Evolutionary conservation across 2,888 invertebrate species (phyloP), one percentile per base, ranked within the genome.

Genomic region (Lasioglossum marginatum): DNA sequence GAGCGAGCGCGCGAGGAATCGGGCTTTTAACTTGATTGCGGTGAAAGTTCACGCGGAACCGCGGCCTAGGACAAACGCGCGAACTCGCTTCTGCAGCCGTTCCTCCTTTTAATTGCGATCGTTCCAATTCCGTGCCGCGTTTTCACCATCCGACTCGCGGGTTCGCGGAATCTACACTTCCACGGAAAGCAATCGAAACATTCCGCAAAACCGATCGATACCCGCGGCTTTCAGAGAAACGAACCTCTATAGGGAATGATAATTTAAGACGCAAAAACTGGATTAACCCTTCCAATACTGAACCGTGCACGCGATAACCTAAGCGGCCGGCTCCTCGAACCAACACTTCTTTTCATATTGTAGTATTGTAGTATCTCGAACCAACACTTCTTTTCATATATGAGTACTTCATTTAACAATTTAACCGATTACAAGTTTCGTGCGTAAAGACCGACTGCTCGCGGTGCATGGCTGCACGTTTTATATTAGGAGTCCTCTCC

Each of bases 11-110:
- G 84, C 79, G 81, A 87, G 89, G 88, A 91, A 93, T 92, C 91
- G 92, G 93, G 91, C 90, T 90, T 91, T 92, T 89, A 87, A 90
- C 90, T 92, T 93, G 93, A 93, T 93, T 92, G 91, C 92, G 92
- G 93, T 93, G 93, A 93, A 88, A 87, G 87, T 88, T 88, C 82
- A 40, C 57, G 43, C n/a, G 79, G 34, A 31, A 86, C 83, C 52
- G 52, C 52, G 52, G 52, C 57, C 31, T 57, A 40, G 43, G 48
- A 63, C 78, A 72, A 43, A 57, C 19, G 77, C 19, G 37, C 6
- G 16, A 52, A 52, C 70, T 34, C 60, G 37, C 52, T 23, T 52
- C 8, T 6, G 23, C 52, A 48, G 40, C 52, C 76, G 48, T 72
- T 77, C 66, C 72, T 45, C 70, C 73, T 82, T 82, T 86, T 87